Conservation (phyloP, 2,113 vertebrate genomes). For the Dinomys branickii region DNA sequence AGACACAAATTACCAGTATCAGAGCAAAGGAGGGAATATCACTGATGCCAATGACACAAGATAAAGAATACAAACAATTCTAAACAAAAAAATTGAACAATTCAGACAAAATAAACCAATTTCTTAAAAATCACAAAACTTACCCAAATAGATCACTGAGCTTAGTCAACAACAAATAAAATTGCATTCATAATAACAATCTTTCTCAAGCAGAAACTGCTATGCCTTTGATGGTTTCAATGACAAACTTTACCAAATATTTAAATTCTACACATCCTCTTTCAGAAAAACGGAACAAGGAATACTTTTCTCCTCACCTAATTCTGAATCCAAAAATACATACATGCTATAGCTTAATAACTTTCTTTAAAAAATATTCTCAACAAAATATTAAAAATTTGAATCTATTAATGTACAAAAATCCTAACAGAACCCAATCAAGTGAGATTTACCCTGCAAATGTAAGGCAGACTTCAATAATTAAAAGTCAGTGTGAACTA, state of each 20-base stretch:
- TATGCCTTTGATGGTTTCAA: not conserved
- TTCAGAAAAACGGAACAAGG: not conserved
- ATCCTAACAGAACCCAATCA: not conserved
- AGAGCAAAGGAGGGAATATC: not conserved
- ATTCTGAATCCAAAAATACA: not conserved
- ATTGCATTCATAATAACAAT: not conserved
- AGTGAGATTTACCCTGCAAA: not conserved
- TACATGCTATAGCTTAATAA: not conserved
- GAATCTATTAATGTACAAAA: not conserved
- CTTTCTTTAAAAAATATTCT: not conserved
- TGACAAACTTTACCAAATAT: not conserved
- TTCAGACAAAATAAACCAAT: not conserved
- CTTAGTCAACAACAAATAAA: not conserved
- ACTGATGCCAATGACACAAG: not conserved
- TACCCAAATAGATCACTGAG: not conserved
- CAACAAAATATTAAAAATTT: not conserved
- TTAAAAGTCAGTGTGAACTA: not conserved
- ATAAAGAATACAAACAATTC: not conserved
- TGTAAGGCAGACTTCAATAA: not conserved
- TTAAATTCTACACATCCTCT: not conserved
- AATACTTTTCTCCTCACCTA: not conserved
- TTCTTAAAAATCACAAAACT: not conserved
- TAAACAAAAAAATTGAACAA: not conserved
- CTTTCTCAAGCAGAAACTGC: not conserved
- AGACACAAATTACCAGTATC: not conserved